Percentiles rank a stretch among this genome's conserved stretches.
Evolutionary conservation across 2,797 vertebrate species (phyloP).

Genomic region (Acipenser ruthenus): DNA sequence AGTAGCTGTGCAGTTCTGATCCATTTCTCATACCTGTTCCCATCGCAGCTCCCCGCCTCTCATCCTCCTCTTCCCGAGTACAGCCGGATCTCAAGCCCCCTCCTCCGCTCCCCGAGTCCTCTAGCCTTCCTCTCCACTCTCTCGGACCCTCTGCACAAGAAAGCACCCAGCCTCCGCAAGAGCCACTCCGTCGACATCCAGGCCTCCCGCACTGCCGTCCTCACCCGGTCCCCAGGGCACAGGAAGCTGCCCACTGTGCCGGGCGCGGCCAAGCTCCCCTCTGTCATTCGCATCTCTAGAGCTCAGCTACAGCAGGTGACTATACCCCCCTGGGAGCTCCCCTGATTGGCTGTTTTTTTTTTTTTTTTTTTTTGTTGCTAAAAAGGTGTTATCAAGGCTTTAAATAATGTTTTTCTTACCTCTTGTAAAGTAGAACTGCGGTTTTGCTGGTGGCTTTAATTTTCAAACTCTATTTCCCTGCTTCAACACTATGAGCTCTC

Average conservation of each 20-base stretch:
- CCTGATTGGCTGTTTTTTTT: background rate
- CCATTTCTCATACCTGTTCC: conserved; percentile 40
- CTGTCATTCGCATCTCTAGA: conserved; percentile 85
- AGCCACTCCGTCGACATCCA: conserved; percentile 74
- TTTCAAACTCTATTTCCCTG: too few species aligned
- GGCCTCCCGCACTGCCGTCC: conserved; percentile 47
- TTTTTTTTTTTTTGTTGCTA: too few species aligned
- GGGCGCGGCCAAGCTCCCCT: conserved; percentile 72
- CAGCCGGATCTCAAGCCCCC: conserved; percentile 70
- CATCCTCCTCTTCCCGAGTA: conserved; percentile 74
- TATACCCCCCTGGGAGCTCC: conserved; percentile 29
- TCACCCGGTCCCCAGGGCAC: conserved; percentile 59
- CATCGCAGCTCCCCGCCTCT: conserved; percentile 77
- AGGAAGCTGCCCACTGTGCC: conserved; percentile 83
- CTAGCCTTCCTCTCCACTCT: conserved; percentile 67
- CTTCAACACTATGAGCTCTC: too few species aligned
- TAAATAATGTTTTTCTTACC: too few species aligned
- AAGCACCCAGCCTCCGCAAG: conserved; percentile 63
- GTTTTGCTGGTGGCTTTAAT: too few species aligned
- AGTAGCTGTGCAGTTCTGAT: too few species aligned
- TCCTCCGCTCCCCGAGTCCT: conserved; percentile 75
- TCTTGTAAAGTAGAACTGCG: too few species aligned
- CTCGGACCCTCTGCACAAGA: conserved; percentile 71
- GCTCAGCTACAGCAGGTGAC: conserved; percentile 88
- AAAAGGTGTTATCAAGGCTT: too few species aligned